Evolutionary conservation across 2,888 invertebrate species (phyloP).

Genomic region (Cylloceria caligata): DNA sequence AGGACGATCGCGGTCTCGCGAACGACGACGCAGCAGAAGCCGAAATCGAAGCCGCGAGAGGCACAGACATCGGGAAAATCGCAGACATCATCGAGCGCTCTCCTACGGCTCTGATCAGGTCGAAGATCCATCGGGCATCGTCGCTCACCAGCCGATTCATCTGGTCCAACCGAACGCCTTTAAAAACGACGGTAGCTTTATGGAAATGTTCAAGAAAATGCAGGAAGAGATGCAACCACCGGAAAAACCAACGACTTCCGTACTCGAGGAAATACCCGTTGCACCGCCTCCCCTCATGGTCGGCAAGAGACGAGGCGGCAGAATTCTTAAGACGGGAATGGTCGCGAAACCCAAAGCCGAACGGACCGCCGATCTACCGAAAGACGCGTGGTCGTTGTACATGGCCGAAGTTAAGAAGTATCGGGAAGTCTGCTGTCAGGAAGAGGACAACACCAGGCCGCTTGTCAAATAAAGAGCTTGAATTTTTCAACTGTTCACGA

Average conservation of each 20-base stretch:
- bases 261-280: conserved; percentile 84
- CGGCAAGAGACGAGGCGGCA: conserved; percentile 94
- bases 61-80: conserved; percentile 76
- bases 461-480: conserved; percentile 91
- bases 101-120: conserved; percentile 80
- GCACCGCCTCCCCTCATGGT: conserved; percentile 87
- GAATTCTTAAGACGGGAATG: conserved; percentile 95
- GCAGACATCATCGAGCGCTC: conserved; percentile 76
- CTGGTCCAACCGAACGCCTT: conserved; percentile 88
- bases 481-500: not conserved
- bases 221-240: conserved; percentile 86
- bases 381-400: conserved; percentile 97
- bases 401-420: conserved; percentile 97
- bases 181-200: conserved; percentile 95
- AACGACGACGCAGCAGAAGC: conserved; percentile 77
- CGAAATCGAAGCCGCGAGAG: conserved; percentile 67
- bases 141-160: conserved; percentile 61
- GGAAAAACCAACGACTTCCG: conserved; percentile 80
- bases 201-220: conserved; percentile 97
- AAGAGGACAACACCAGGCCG: conserved; percentile 95
- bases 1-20: conserved; percentile 78
- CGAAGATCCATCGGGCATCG: conserved; percentile 71
- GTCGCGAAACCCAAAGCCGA: conserved; percentile 93
- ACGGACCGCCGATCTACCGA: conserved; percentile 88
- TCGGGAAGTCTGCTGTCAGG: conserved; percentile 96